Evolutionary conservation across 2,797 vertebrate genomes (phyloP).

Genomic region (Myoxocephalus aenaeus): DNA sequence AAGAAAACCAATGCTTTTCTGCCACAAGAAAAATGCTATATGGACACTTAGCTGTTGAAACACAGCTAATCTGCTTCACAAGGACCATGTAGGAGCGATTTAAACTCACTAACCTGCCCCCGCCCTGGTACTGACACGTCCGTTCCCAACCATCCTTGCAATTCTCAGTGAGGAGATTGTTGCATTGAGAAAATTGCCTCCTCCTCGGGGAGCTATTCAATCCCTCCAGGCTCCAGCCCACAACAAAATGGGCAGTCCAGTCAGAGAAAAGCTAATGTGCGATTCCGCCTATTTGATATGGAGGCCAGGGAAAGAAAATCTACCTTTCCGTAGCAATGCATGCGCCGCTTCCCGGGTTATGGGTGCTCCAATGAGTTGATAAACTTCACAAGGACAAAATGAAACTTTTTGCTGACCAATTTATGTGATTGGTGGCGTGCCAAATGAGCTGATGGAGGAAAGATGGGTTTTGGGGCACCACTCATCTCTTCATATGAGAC

Average conservation of each 20-base stretch:
- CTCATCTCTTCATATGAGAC: constrained; percentile 65
- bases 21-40: too few relatives aligned
- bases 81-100: not conserved
- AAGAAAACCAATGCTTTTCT: not conserved
- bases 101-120: constrained; percentile 5
- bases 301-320: constrained; percentile 68
- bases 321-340: constrained; percentile 64
- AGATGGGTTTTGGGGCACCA: constrained; percentile 55
- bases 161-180: constrained; percentile 57
- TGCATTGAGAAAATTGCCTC: constrained; percentile 74
- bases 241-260: constrained; percentile 67
- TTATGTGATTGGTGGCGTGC: constrained; percentile 68
- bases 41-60: too few relatives aligned
- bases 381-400: constrained; percentile 79
- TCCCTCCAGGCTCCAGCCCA: constrained; percentile 72
- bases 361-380: constrained; percentile 71
- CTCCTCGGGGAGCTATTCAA: constrained; percentile 80
- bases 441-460: constrained; percentile 58
- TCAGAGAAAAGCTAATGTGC: constrained; percentile 70
- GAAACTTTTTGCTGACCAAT: constrained; percentile 75
- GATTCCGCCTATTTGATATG: constrained; percentile 68
- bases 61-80: not conserved
- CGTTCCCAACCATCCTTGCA: constrained; percentile 37
- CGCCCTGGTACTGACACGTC: constrained; percentile 34
- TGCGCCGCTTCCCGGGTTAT: constrained; percentile 60